phyloP scores from a whole-genome alignment of 2,113 vertebrate genomes.

The Burhinus oedicnemus region DNA sequence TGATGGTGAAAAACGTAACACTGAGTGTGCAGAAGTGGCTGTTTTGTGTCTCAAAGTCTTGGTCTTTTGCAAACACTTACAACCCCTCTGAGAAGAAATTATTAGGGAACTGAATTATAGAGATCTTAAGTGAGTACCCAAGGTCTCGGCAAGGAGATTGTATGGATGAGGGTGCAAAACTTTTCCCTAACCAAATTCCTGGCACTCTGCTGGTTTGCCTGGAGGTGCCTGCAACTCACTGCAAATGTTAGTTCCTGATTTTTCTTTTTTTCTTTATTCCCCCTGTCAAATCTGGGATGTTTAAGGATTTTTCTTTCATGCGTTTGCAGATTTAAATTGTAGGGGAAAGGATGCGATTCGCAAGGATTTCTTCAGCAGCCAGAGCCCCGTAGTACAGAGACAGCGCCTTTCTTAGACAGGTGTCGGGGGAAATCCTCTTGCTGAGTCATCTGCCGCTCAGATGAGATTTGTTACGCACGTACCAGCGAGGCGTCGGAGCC shows the following conservation, averaged over 20 bases:
- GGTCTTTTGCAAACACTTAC: neutral
- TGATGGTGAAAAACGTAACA: neutral
- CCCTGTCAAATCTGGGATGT: neutral
- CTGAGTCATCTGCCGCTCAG: neutral
- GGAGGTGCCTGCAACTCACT: neutral
- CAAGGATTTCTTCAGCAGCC: neutral
- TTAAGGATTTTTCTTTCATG: neutral
- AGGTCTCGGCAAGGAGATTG: neutral
- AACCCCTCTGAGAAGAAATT: neutral
- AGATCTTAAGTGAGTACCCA: neutral
- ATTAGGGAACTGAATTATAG: neutral
- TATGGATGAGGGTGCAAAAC: neutral
- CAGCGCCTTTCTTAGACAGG: neutral
- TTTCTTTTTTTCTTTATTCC: neutral
- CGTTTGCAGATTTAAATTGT: rapidly evolving
- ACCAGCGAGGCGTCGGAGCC: rapidly evolving
- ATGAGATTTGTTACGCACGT: neutral
- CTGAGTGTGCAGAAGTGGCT: neutral
- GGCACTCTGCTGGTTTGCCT: neutral
- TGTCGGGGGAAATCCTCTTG: neutral
- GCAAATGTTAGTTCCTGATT: neutral
- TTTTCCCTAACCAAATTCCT: neutral
- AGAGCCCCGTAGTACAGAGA: neutral
- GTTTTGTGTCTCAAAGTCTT: neutral
- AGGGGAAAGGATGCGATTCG: neutral